Base-by-base conservation (phyloP, 2,113 vertebrate species). In the Lampris incognitus region DNA sequence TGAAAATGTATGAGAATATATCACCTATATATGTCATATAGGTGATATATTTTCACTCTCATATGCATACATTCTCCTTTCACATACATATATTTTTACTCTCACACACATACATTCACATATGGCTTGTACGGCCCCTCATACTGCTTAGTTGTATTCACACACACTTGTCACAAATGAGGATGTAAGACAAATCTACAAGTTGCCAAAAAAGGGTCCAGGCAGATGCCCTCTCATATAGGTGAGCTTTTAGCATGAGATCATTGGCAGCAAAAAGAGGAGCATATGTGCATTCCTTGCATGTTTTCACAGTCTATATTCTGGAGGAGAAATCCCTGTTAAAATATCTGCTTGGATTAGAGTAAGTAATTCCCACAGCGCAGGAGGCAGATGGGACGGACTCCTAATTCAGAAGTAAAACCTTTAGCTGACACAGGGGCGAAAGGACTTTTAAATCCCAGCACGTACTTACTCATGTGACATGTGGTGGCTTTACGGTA, bases 341-440 rank as follows among this genome's bases (percentile, higher is more conserved):
- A 85, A 89, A 90, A 87, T 79, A 76, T 72, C 79, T 82, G 62
- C 1, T 24, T 56, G 85, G 87, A 89, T 92, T 89, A 91, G 75
- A 83, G 71, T 56, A 52, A 66, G 61, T 92, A 89, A 93, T 85
- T 88, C 81, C 67, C 66, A 78, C 71, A 11, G 38, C 73, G 44
- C 68, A 76, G 62, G 57, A 84, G 80, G 84, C 90, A 92, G 89
- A 92, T 90, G 89, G 90, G 79, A 86, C 76, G 90, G 79, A 86
- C 76, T 85, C 71, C 87, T 88, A 89, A 87, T 88, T 88, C 76
- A 81, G 66, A 55, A 64, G 82, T 88, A 89, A 92, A 24, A 89
- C 80, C 88, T 84, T 89, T 79, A 87, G 61, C 69, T 87, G 69
- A 82, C 52, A 55, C 77, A 60, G 74, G 24, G 80, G 54, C 56